Evolutionary conservation across 2,113 vertebrate genomes (phyloP), one percentile per base, ranked within the genome.

Genomic region (Hyla sarda): DNA sequence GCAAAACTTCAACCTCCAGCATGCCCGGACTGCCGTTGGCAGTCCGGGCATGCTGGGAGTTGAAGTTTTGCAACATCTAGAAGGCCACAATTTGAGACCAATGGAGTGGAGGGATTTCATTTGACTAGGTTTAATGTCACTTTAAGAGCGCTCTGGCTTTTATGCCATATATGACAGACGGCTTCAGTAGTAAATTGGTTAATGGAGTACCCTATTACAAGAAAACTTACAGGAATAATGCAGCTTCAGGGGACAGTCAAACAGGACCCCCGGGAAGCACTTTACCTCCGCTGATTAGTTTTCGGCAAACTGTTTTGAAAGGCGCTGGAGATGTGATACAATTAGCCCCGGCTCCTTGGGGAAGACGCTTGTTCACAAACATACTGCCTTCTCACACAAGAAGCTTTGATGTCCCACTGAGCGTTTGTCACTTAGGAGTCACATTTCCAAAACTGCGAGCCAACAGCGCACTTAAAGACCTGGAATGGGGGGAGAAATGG

Each of bases 211-310:
- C 69, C 85, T 52, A 82, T 52, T 62, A 78, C 71, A 74, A 28
- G 54, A 74, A 79, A 87, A 62, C 67, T 87, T 87, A 82, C 85
- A 82, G 85, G 85, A 87, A 87, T 82, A 87, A 87, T 62, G 78
- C 85, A 74, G 85, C 85, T 87, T 81, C 67, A 86, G 85, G 85
- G 85, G 85, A 87, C 85, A 87, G 69, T 87, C 48, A 82, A 82
- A 82, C 85, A 87, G 78, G 85, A 34, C 85, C 78, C 85, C 67
- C 52, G 85, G 85, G 85, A 87, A 82, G 85, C 85, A 87, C 85
- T 87, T 87, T 87, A 82, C 85, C 77, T 82, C 85, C 78, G 78
- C 85, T 87, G 85, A 87, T 87, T 87, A 87, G 85, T 87, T 87
- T 87, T 86, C 84, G 67, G 76, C 76, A 81, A 86, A 86, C 84